Base-by-base conservation (phyloP, 2,113 vertebrate genomes). In the Anser brachyrhynchus region DNA sequence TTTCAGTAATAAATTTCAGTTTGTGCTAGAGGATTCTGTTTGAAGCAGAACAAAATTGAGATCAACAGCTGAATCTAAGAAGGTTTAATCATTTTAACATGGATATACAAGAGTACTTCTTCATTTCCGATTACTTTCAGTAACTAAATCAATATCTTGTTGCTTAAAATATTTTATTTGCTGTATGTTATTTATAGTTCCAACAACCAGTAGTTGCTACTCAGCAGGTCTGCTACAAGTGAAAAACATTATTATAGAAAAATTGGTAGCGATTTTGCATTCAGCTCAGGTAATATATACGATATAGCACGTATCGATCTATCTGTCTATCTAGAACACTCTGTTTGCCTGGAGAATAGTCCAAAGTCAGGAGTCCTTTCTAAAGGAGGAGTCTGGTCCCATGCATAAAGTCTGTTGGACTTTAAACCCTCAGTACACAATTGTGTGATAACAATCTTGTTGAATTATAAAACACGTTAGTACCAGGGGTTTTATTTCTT, bases 381-480 rank as follows among this genome's bases (percentile, higher is more conserved):
- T 86, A 57, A 80, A 93, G 75, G 90, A 90, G 84, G 51, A 89
- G 39, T 49, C 88, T 96, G 64, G 62, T 94, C 20, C 67, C 72
- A 66, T 93, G 73, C 91, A 94, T 85, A 66, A 70, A 79, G 37
- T 86, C 49, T 94, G 65, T 90, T 96, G 96, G 95, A 97, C 97
- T 97, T 97, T 97, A 93, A 93, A 95, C 97, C 46, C 69, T 93
- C 65, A 79, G 94, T 84, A 97, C 94, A 95, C 91, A 97, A 74
- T 87, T 73, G 59, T 0, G 3, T 82, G 97, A 96, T 97, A 97
- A 92, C 89, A 92, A 92, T 96, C 96, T 97, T 86, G 91, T 88
- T 87, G 85, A 96, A 96, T 90, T 97, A 93, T 97, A 96, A 95
- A 97, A 94, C 95, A 87, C 75, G 46, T 96, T 97, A 83, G 84